Conservation (phyloP, 35 echinoderm and acorn worm species). For the Ophioderma brevispina region DNA sequence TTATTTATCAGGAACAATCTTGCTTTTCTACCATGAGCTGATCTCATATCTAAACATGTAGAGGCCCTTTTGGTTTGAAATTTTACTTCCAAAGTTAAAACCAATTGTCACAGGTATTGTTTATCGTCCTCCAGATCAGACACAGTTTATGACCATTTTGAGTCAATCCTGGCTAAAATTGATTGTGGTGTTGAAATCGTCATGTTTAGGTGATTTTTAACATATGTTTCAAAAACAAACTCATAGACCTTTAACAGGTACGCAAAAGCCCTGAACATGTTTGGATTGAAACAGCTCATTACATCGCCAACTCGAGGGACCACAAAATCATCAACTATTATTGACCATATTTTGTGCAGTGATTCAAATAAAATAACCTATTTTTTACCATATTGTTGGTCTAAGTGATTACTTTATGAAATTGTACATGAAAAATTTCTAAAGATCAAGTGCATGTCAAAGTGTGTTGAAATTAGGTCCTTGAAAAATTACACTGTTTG, state of each 20-base stretch:
- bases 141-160: not conserved
- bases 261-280: not conserved
- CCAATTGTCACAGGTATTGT: no score
- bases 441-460: not conserved
- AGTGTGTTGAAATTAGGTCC: not conserved
- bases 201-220: not conserved
- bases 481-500: not conserved
- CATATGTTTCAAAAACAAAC: not conserved
- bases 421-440: not conserved
- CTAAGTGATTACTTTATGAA: not conserved
- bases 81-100: no score
- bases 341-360: not conserved
- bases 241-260: not conserved
- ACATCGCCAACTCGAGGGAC: not conserved
- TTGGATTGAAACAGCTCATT: not conserved
- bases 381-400: not conserved
- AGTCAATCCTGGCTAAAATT: not conserved
- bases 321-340: not conserved
- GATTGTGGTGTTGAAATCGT: not conserved
- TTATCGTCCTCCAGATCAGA: no score
- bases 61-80: no score
- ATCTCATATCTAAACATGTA: no score
- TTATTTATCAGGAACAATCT: no score
- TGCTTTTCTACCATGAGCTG: no score
- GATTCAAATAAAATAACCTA: not conserved